Base-by-base conservation (phyloP, 37 sponge, comb jelly and placozoan genomes). In the Halichondria panicea region DNA sequence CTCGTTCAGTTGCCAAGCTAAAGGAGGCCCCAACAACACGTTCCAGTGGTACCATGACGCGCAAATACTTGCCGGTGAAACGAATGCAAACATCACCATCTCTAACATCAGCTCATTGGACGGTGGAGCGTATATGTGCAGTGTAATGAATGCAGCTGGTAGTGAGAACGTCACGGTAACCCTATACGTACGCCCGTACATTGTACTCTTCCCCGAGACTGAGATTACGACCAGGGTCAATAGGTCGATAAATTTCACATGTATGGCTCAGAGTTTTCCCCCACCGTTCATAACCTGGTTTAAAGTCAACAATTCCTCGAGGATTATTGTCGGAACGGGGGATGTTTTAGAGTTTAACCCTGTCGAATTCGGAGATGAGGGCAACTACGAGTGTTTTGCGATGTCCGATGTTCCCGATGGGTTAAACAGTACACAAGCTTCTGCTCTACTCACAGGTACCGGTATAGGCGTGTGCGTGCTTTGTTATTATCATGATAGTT, bases 41-140 rank as follows among this genome's bases (percentile, higher is more conserved):
- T 63, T 43, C 44, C 38, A 61, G 28, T 76, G 77, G 77, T 22
- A 5, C 2, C 4, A 7, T 24, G 42, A 66, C 42, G 67, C n/a
- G 42, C 38, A 2, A 22, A 13, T 38, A 3, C 43, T 66, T 21
- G 43, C 8, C 1, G 22, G 42, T 40, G 67, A 66, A 55, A 66
- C n/a, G 19, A 40, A 37, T 40, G 22, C 60, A 4, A 6, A 38
- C 8, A 52, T 76, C 8, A 65, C 46, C 24, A 30, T 78, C 0
- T 4, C 30, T 50, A 5, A 71, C 36, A 53, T 53, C 7, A 50
- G 32, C 24, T 53, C 71, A 32, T 28, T 3, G 2, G 63, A 82
- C 70, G 81, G 78, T 19, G 89, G 89, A 21, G 25, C 2, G 9
- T 88, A 88, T 43, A 64, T 9, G 2, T 88, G 81, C 72, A 40